These are phyloP conservation scores for Mellivora capensis DNA, from an alignment of 2,113 vertebrate species.

Conservation along the genomic window DNA sequence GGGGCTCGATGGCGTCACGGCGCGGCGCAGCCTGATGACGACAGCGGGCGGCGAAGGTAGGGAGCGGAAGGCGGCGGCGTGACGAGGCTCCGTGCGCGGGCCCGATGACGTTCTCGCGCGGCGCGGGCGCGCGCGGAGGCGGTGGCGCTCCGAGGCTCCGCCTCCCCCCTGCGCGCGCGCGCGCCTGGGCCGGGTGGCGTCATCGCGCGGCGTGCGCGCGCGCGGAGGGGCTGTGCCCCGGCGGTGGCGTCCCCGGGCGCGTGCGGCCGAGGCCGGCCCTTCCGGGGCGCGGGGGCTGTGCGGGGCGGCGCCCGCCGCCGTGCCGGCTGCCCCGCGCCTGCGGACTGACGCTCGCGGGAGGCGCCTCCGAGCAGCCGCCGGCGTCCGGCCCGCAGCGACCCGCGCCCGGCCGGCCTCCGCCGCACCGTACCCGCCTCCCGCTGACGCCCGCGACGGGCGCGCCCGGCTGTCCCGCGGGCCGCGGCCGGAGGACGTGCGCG, in stretches of 20 bases:
- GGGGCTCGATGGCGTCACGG: background rate
- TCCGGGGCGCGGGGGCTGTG: no score
- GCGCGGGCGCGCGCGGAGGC: accelerated
- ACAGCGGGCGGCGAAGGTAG: accelerated
- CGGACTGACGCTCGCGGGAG: no score
- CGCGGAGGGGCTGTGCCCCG: background rate
- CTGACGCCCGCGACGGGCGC: no score
- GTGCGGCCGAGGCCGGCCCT: background rate
- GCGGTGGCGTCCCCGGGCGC: background rate
- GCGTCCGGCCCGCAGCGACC: no score
- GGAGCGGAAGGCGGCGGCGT: background rate
- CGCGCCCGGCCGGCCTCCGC: no score
- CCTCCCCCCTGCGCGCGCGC: no score
- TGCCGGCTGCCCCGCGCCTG: background rate
- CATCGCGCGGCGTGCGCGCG: accelerated
- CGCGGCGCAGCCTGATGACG: background rate
- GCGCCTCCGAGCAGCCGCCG: no score
- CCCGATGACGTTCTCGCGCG: background rate
- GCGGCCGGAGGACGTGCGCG: no score
- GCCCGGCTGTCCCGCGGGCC: no score
- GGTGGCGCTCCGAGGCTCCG: accelerated
- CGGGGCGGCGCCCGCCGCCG: no score
- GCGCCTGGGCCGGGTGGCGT: background rate
- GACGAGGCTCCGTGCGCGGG: background rate
- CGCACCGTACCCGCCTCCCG: no score